A percentile compares a stretch with the other conserved stretches of the same genome.
Evolutionary conservation across 2,113 vertebrate genomes (phyloP).

Genomic region (Pelecanoides urinatrix): DNA sequence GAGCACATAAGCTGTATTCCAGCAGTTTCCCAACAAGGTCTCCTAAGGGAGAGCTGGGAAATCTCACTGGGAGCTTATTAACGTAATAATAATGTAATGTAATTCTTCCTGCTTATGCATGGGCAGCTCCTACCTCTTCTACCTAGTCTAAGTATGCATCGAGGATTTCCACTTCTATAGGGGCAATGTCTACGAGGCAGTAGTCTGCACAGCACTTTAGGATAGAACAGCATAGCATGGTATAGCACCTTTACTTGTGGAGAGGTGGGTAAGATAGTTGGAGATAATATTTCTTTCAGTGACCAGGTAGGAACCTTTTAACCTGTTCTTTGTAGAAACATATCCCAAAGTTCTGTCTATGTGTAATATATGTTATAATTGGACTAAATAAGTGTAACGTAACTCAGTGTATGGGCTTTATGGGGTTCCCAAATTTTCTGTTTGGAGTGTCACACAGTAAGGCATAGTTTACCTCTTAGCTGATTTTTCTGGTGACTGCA

Average conservation of each 20-base stretch:
- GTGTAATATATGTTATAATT: background rate
- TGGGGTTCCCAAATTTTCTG: background rate
- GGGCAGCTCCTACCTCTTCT: background rate
- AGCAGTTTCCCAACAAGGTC: background rate
- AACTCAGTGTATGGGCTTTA: background rate
- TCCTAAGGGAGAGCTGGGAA: background rate
- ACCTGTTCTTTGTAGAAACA: background rate
- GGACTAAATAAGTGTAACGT: background rate
- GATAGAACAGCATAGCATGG: background rate
- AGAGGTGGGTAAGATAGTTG: background rate
- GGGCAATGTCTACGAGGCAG: background rate
- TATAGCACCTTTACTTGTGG: background rate
- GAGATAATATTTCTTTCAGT: background rate
- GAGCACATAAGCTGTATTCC: background rate
- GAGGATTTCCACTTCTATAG: background rate
- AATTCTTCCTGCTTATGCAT: background rate
- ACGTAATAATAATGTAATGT: background rate
- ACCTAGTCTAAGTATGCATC: background rate
- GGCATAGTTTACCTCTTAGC: background rate
- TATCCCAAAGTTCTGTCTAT: background rate
- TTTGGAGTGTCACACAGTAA: background rate
- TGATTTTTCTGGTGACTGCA: background rate
- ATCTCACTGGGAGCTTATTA: background rate
- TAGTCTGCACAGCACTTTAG: background rate
- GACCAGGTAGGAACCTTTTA: background rate